Evolutionary conservation across 2,113 vertebrate species (phyloP), one percentile per base, ranked within the genome.

Genomic region (Bubo blakistoni): DNA sequence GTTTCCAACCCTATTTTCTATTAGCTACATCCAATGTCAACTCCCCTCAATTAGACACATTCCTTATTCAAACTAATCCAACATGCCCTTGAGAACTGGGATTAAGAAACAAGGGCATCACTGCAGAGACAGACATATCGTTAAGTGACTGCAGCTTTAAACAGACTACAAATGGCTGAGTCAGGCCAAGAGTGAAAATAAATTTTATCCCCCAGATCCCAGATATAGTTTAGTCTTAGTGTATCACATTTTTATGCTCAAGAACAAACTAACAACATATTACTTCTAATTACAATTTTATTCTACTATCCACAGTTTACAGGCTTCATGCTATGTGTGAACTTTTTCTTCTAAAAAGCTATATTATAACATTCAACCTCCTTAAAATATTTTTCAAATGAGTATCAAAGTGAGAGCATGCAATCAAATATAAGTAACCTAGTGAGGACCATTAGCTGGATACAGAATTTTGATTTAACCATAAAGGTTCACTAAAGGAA

Each of bases 1-100:
- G 11, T 69, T 96, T 89, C 52, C 85, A 94, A 18, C 3, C 2
- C 13, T 76, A 54, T 82, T 90, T 85, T 76, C 4, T 57, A 46
- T 93, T 65, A 90, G 54, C 58, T 86, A 55, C 46, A 79, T 81
- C 38, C 52, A 71, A 13, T 34, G 34, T 89, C 69, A 87, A 40
- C 73, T 89, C 57, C 40, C 21, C 34, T 91, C 77, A 87, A 59
- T 84, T 74, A 95, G 69, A 59, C 9, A 74, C 42, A 59, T 63
- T 87, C 18, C 30, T 91, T 96, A 94, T 76, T 71, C 77, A 71
- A 74, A 3, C 21, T 95, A 96, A 95, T 94, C 81, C 86, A 91
- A 85, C 32, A 36, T 36, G 52, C 40, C 84, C 89, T 91, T 94
- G 84, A 94, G 57, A 95, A 81, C 61, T 32, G 21, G 44, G 47